Conservation (phyloP, 2,113 vertebrate species). For the Circaetus gallicus region DNA sequence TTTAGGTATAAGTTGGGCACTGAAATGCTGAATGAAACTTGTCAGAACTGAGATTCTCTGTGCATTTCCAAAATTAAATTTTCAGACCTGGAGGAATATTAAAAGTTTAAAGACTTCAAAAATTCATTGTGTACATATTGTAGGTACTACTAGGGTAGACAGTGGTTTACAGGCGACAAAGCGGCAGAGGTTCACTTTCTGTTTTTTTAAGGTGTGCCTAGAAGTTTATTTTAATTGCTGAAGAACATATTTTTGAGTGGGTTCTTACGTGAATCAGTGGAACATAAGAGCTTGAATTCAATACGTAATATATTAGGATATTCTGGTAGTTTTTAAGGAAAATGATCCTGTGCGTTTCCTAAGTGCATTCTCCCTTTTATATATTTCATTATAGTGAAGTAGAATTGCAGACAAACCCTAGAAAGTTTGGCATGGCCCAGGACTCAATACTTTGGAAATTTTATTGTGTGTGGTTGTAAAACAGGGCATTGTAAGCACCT, state of each 20-base stretch:
- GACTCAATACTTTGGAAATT: not conserved
- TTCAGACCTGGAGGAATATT: not conserved
- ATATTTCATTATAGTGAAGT: not conserved
- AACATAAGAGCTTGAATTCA: not conserved
- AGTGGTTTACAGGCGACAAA: not conserved
- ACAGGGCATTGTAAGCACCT: not conserved
- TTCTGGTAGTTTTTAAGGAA: not conserved
- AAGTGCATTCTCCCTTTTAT: not conserved
- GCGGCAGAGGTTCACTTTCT: not conserved
- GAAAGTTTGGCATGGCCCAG: not conserved
- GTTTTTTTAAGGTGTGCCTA: not conserved
- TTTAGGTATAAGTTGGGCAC: not conserved
- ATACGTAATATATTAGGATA: not conserved
- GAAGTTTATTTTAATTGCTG: not conserved
- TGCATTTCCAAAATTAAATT: not conserved
- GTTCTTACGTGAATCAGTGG: not conserved
- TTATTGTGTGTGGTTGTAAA: not conserved
- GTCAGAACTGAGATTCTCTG: not conserved
- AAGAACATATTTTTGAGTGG: not conserved
- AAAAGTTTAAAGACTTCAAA: not conserved
- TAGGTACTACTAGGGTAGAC: not conserved
- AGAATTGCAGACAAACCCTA: not conserved
- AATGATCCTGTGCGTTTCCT: not conserved
- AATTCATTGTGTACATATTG: not conserved
- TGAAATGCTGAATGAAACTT: not conserved